Evolutionary conservation across 2,113 vertebrate genomes (phyloP), one percentile per base, ranked within the genome.

Genomic region (Prolemur simus): DNA sequence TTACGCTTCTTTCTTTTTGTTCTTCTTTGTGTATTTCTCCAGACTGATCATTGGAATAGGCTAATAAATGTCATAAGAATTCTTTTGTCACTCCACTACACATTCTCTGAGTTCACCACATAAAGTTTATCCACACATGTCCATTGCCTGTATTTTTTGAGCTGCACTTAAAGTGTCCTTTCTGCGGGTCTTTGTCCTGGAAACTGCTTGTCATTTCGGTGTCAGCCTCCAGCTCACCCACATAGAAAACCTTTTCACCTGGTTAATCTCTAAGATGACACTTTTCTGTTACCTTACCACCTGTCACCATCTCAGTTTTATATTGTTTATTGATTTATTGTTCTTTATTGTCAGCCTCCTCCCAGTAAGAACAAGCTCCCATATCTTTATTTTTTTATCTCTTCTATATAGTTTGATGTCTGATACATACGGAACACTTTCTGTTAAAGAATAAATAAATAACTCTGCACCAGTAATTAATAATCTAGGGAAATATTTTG

Each of bases 61-160:
- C 11, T 84, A 7, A 20, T 7, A 49, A 49, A 71, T 18, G 2
- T 39, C 12, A 60, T 25, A 17, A 69, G 7, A 20, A 49, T 63
- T 49, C 27, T 64, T n/a, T 29, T 4, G 58, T 17, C 5, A 1
- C 4, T 25, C 8, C 32, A 18, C 12, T 2, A 37, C 1, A 25
- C 21, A 29, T 32, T 32, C 10, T 32, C 6, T 20, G 10, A 37
- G 0, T 11, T 77, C 12, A 68, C 4, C 12, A 84, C 10, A 42
- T 17, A 34, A 52, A 34, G 27, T 29, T 25, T 91, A 49, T 69
- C 13, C 4, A 18, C n/a, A 54, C 29, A 10, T 8, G 9, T 8
- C 29, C 29, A 27, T 17, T 5, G 6, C 49, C 47, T 39, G 6
- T 20, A 5, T 32, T 23, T 34, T 25, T 13, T 39, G 5, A 56